phyloP scores from a whole-genome alignment of 2,888 invertebrate species.

The Sabatieria punctata region DNA sequence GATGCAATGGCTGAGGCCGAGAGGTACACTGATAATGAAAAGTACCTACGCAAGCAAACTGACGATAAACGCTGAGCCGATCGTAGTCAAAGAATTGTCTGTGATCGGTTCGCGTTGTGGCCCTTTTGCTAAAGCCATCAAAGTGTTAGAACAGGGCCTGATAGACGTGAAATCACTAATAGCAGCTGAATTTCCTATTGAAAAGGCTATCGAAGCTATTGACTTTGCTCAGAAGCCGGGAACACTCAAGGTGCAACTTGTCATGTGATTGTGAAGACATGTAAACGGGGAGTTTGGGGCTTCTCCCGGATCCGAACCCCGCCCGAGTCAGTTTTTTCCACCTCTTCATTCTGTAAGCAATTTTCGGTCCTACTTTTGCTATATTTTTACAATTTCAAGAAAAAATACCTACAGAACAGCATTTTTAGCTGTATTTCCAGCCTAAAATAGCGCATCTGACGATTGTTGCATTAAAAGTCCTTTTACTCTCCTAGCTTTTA shows the following conservation, averaged over 20 bases:
- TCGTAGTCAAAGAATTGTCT: conserved; percentile 1
- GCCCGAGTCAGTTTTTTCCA: too few relatives aligned
- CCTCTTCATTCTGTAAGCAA: too few relatives aligned
- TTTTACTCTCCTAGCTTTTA: too few relatives aligned
- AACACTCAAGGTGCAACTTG: background rate
- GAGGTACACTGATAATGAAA: background rate
- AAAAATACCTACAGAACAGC: too few relatives aligned
- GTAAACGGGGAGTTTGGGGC: too few relatives aligned
- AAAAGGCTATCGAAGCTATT: background rate
- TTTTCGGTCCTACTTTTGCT: too few relatives aligned
- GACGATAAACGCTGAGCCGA: background rate
- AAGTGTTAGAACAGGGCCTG: background rate
- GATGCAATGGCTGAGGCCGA: background rate
- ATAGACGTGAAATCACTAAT: background rate
- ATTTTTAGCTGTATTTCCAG: too few relatives aligned
- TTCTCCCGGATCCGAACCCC: too few relatives aligned
- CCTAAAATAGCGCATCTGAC: too few relatives aligned
- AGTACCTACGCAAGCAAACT: background rate
- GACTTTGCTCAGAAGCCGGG: background rate
- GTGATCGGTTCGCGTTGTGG: conserved; percentile 2
- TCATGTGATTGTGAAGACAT: too few relatives aligned
- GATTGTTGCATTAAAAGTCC: too few relatives aligned
- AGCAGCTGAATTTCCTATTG: background rate
- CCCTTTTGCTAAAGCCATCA: conserved; percentile 1
- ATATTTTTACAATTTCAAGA: too few relatives aligned